These are phyloP conservation scores for Poecilobothrus nobilitatus DNA, from an alignment of 2,888 invertebrate species.

Conservation along the genomic window DNA sequence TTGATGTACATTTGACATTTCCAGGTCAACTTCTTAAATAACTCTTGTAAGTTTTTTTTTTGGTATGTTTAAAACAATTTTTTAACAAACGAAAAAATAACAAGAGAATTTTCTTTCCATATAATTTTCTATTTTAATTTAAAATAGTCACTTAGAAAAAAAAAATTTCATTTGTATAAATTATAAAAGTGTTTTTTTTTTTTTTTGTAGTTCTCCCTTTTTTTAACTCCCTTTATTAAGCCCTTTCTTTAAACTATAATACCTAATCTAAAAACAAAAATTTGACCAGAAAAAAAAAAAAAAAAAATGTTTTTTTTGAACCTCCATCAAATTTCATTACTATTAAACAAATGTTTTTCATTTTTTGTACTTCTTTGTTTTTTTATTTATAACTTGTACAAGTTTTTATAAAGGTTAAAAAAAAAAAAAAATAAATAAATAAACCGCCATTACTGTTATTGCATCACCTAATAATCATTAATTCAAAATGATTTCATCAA, in stretches of 20 bases:
- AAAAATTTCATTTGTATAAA: too few species aligned
- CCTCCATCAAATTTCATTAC: not conserved
- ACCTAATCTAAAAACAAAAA: not conserved
- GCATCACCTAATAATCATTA: not conserved
- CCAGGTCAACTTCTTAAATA: not conserved
- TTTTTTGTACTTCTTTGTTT: not conserved
- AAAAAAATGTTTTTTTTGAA: not conserved
- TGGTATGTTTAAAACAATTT: too few species aligned
- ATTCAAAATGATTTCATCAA: conserved; percentile 3
- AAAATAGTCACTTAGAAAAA: too few species aligned
- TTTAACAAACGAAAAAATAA: too few species aligned
- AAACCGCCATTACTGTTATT: not conserved
- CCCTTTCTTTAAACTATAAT: not conserved
- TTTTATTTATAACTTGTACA: not conserved
- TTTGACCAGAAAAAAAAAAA: not conserved
- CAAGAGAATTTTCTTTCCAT: not conserved
- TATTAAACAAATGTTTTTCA: not conserved
- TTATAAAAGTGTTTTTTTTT: too few species aligned
- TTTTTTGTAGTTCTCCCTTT: too few species aligned
- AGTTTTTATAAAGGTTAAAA: not conserved
- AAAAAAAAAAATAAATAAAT: too few species aligned
- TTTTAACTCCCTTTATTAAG: not conserved
- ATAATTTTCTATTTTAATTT: not conserved
- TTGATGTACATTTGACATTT: not conserved
- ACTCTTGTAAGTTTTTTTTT: too few species aligned